Conservation (phyloP, 1,140 invertebrate species). For the Zaprionus nigranus region DNA sequence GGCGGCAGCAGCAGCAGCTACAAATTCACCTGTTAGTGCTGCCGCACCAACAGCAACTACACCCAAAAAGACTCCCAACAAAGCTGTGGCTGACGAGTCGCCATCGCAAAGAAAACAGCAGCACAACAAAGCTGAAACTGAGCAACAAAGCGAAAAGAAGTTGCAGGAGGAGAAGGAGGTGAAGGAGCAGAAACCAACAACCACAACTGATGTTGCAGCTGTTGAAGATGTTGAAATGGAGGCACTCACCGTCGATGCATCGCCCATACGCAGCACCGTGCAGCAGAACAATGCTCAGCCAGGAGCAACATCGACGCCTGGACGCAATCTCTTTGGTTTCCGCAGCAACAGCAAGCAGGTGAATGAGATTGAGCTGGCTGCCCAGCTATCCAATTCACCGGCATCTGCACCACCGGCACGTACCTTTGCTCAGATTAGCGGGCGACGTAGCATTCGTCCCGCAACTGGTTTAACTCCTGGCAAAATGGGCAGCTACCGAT, state of each 20-base stretch:
- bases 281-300: constrained; percentile 38
- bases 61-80: constrained; percentile 53
- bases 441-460: constrained; percentile 72
- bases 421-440: constrained; percentile 70
- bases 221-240: constrained; percentile 77
- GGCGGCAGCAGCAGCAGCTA: constrained; percentile 16
- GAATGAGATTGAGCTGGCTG: constrained; percentile 59
- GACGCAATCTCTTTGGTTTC: constrained; percentile 61
- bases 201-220: constrained; percentile 10
- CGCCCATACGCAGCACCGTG: constrained; percentile 47
- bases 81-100: constrained; percentile 9
- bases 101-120: constrained; percentile 27
- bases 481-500: constrained; percentile 66
- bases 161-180: not conserved
- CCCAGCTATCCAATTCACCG: constrained; percentile 52
- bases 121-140: not conserved
- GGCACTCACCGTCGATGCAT: constrained; percentile 56
- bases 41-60: not conserved
- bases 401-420: constrained; percentile 49
- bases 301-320: constrained; percentile 75
- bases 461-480: constrained; percentile 59
- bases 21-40: not conserved
- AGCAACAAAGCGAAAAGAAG: not conserved
- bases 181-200: not conserved
- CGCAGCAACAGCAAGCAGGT: constrained; percentile 52